Evolutionary conservation across 2,888 invertebrate genomes (phyloP), one percentile per base, ranked within the genome.

Genomic region (Ophion ellenae): DNA sequence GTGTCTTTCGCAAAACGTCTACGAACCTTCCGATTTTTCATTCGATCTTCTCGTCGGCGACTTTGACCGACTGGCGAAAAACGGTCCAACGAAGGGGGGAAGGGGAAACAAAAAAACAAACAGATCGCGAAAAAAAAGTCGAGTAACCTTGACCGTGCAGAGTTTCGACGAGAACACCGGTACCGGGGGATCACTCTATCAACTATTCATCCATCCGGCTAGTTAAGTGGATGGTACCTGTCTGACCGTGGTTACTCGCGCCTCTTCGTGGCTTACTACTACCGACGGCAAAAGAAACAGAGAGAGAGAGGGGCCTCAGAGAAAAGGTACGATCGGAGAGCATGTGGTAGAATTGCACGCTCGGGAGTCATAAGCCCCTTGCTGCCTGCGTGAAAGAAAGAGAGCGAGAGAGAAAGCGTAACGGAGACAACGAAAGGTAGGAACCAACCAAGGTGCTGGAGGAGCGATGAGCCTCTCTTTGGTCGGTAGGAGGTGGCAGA

Each of bases 161-260:
- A 17, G 40, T 57, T 69, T 77, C 40, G 61, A 81, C 89, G 88
- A 89, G 89, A 59, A 67, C 89, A 90, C 90, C 81, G 82, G 83
- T 71, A 81, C 79, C 77, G 84, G 80, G 17, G 80, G 81, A 82
- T 86, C 81, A 86, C 84, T 82, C 75, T 89, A 89, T 90, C 88
- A 85, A 90, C 90, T 90, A 90, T 90, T 88, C 86, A 88, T 92
- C 93, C 94, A 93, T 93, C 93, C 94, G 92, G 91, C 90, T 90
- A 90, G 93, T 91, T 90, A 92, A 92, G 93, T 92, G 94, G 93
- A 93, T 93, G 93, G 92, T 93, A 92, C 92, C 91, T 92, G 93
- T 93, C 93, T 93, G 93, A 85, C 89, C 90, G 89, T 89, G 89
- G 90, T 89, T 91, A 90, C 91, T 90, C 90, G 90, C 90, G 90